phyloP scores from a whole-genome alignment of 2,113 vertebrate genomes.

The Alosa alosa region DNA sequence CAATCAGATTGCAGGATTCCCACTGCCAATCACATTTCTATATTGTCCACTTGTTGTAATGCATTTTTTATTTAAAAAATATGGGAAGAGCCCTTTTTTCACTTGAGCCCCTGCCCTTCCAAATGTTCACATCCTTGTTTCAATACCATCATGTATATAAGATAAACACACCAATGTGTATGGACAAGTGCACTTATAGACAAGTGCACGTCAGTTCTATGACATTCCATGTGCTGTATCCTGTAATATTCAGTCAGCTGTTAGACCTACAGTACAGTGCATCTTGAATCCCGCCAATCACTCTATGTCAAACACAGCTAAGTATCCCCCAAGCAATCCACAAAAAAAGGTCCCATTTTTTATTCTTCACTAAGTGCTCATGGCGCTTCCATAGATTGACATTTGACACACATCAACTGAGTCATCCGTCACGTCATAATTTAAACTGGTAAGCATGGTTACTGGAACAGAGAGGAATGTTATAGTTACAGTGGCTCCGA shows the following conservation, averaged over 20 bases:
- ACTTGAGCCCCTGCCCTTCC: no score
- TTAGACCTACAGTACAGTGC: background rate
- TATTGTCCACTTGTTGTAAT: no score
- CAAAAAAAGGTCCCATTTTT: background rate
- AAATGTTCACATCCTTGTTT: no score
- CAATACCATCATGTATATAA: no score
- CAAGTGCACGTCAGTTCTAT: no score
- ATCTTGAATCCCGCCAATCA: background rate
- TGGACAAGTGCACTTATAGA: no score
- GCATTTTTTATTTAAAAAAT: no score
- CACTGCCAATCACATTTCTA: no score
- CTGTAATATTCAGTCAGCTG: background rate
- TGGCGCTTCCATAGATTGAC: background rate
- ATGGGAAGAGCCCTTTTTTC: no score
- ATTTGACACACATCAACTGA: background rate
- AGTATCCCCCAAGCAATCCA: background rate
- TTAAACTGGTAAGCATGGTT: background rate
- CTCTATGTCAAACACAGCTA: background rate
- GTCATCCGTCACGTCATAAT: background rate
- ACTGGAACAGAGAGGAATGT: background rate
- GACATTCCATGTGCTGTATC: background rate
- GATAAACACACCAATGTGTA: no score
- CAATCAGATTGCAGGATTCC: no score
- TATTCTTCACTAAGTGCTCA: background rate
- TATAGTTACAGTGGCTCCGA: no score